Evolutionary conservation across 2,797 vertebrate genomes (phyloP).

Genomic region (Florisuga fusca): DNA sequence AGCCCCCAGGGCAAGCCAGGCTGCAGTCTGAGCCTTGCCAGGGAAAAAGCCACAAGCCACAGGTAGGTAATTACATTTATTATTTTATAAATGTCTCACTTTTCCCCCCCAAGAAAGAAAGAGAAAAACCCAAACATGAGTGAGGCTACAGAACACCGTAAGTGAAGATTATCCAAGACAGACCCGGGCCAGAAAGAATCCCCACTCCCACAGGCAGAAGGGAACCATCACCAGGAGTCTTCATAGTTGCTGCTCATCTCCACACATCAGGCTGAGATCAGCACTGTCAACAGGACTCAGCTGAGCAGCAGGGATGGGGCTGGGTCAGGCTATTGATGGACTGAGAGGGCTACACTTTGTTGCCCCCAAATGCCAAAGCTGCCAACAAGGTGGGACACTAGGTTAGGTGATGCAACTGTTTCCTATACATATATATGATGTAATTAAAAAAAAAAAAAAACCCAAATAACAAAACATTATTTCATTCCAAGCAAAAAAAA

Average conservation of each 20-base stretch:
- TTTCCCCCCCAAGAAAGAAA: conserved; percentile 56
- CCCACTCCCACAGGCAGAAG: background rate
- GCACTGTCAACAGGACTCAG: background rate
- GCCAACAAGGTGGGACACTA: background rate
- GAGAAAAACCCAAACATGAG: conserved; percentile 37
- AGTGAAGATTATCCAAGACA: background rate
- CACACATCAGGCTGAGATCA: background rate
- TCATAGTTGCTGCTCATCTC: background rate
- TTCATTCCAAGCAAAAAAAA: conserved; percentile 33
- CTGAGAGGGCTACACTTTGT: background rate
- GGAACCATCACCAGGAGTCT: background rate
- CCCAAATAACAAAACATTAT: background rate
- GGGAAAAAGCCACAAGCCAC: background rate
- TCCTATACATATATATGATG: conserved; percentile 1
- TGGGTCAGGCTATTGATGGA: background rate
- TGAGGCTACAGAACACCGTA: conserved; percentile 51
- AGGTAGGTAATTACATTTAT: conserved; percentile 27
- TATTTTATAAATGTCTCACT: conserved; percentile 67
- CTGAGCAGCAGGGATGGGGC: background rate
- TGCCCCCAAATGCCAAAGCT: background rate
- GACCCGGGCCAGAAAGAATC: conserved; percentile 1
- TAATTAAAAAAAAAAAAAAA: background rate
- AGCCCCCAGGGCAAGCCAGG: background rate
- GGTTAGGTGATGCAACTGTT: conserved; percentile 6
- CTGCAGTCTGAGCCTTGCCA: background rate